Evolutionary conservation across 2,113 vertebrate genomes (phyloP), one percentile per base, ranked within the genome.

Genomic region (Lates calcarifer): DNA sequence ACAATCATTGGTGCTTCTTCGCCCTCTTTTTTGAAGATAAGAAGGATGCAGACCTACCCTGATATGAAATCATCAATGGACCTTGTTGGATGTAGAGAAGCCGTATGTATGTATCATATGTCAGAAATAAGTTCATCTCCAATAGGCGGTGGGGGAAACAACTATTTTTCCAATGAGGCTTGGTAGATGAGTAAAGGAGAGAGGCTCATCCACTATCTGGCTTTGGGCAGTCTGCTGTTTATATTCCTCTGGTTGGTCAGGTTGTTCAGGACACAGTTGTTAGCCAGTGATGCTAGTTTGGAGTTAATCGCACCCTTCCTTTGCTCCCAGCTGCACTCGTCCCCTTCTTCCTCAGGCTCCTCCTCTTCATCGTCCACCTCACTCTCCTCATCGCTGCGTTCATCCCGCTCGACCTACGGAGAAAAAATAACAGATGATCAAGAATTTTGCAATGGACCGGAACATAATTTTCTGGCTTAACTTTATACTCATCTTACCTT

Each of bases 351-450:
- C 24, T 85, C 90, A 15, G 82, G 82, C 39, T 91, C 76, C 20
- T 89, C 95, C 26, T 97, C 96, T 5, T 94, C 96, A 63, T 96
- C 91, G 17, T 97, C 96, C 57, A 86, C 95, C 14, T 95, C 96
- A 78, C 95, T 97, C 58, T 99, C 98, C 15, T 93, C 95, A 58
- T 99, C 98, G 12, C 98, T 99, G 43, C 98, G 95, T 70, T 97
- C 95, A 47, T 99, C 98, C 43, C 95, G 95, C 39, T 95, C 96
- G 89, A 98, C 95, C 97, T 99, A 55, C 10, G 24, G 10, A 37
- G 9, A 20, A 47, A 47, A 41, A 3, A 13, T 14, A 18, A 22
- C 5, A 45, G 9, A 1, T 11, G 28, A 51, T 7, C 8, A 79
- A 12, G 0, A 26, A 17, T 3, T 31, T 33, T 37, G 6, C 8